Percentiles rank a stretch among this genome's conserved stretches.
Conservation (phyloP, 2,113 vertebrate genomes). For the Dendrocopos noguchii region DNA sequence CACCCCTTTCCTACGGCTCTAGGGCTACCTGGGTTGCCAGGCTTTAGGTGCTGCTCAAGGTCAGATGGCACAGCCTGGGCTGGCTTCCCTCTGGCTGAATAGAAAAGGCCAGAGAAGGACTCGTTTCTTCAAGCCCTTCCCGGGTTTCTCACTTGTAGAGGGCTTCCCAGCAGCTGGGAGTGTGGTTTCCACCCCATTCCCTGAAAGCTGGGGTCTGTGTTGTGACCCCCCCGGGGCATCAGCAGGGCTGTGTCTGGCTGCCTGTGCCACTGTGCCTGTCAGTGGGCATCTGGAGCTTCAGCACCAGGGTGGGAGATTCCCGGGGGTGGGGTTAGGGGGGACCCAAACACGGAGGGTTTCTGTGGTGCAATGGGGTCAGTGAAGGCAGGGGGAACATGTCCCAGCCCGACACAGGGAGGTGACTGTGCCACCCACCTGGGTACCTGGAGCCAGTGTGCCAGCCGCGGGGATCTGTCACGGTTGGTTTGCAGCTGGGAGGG, state of each 20-base stretch:
- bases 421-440: neutral
- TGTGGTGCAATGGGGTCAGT: rapidly evolving
- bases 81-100: neutral
- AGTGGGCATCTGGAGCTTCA: too few relatives aligned
- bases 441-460: neutral
- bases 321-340: neutral
- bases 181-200: neutral
- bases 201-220: rapidly evolving
- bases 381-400: neutral
- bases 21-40: neutral
- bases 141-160: neutral
- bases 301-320: neutral
- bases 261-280: neutral
- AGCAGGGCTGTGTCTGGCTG: neutral
- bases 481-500: neutral
- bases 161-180: neutral
- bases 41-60: rapidly evolving
- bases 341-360: rapidly evolving
- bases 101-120: neutral
- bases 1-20: rapidly evolving
- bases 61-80: neutral
- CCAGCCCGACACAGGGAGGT: neutral
- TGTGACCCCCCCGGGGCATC: neutral
- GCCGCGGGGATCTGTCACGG: neutral
- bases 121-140: neutral